A percentile compares a stretch with the other conserved stretches of the same genome.
phyloP scores from a whole-genome alignment of 2,113 vertebrate species.

The Dermatemys mawii region DNA sequence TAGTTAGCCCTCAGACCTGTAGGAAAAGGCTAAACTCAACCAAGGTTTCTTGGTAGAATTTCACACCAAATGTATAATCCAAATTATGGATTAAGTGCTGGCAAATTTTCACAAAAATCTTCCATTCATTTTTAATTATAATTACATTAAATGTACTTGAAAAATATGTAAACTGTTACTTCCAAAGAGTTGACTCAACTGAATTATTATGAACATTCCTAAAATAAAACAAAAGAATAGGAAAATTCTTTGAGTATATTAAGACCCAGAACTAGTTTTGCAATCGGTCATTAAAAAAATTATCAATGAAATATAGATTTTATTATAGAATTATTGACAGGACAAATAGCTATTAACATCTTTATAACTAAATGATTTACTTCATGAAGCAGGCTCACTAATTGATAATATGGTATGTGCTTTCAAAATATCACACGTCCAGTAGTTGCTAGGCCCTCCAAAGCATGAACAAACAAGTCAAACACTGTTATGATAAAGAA shows the following conservation, averaged over 20 bases:
- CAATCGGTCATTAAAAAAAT: background rate
- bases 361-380: background rate
- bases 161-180: background rate
- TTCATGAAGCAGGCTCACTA: too few relatives aligned
- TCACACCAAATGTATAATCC: background rate
- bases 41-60: background rate
- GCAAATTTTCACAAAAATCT: background rate
- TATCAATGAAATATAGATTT: background rate
- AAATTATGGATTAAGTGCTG: background rate
- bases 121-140: background rate
- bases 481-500: background rate
- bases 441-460: background rate
- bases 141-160: background rate
- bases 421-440: background rate
- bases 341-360: background rate
- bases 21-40: background rate
- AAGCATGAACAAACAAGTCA: background rate
- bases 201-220: background rate
- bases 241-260: background rate
- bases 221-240: background rate
- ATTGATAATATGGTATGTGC: background rate
- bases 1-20: background rate
- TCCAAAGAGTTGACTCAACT: background rate
- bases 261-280: background rate
- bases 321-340: too few relatives aligned